phyloP scores from a whole-genome alignment of 2,888 invertebrate species.

The Eupithecia pulchellata region DNA sequence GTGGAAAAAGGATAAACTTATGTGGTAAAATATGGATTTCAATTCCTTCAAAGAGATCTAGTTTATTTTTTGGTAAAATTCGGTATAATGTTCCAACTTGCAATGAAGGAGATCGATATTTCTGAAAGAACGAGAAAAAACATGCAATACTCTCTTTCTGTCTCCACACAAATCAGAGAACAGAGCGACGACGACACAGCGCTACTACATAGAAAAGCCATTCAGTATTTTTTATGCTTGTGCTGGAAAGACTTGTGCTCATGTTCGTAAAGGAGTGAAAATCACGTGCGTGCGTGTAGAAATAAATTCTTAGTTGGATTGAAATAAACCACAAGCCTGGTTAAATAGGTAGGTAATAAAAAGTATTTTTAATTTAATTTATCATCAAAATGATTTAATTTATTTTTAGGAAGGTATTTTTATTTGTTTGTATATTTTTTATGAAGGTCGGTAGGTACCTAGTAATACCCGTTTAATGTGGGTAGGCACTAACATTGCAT shows the following conservation, averaged over 20 bases:
- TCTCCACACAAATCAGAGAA: slow-evolving; percentile 49
- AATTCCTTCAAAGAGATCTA: not conserved
- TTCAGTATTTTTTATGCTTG: slow-evolving; percentile 65
- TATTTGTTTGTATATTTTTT: not conserved
- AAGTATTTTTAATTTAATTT: not conserved
- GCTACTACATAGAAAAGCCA: slow-evolving; percentile 37
- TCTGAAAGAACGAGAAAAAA: slow-evolving; percentile 51
- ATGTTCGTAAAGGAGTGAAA: slow-evolving; percentile 44
- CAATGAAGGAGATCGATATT: slow-evolving; percentile 22
- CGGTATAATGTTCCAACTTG: not conserved
- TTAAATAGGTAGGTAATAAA: not conserved
- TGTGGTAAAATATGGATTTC: not conserved
- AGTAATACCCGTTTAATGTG: too few species aligned
- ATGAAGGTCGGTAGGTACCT: not conserved
- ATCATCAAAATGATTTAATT: not conserved
- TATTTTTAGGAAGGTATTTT: not conserved
- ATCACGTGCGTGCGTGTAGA: slow-evolving; percentile 63
- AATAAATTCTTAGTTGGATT: slow-evolving; percentile 8
- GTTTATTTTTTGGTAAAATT: not conserved
- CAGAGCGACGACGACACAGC: slow-evolving; percentile 17
- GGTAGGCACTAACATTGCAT: too few species aligned
- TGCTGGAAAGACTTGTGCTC: slow-evolving; percentile 57
- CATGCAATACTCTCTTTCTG: slow-evolving; percentile 52
- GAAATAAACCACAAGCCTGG: not conserved
- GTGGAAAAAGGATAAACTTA: not conserved